Base-by-base conservation (phyloP, 2,888 invertebrate species). In the Ophion ventricosus region DNA sequence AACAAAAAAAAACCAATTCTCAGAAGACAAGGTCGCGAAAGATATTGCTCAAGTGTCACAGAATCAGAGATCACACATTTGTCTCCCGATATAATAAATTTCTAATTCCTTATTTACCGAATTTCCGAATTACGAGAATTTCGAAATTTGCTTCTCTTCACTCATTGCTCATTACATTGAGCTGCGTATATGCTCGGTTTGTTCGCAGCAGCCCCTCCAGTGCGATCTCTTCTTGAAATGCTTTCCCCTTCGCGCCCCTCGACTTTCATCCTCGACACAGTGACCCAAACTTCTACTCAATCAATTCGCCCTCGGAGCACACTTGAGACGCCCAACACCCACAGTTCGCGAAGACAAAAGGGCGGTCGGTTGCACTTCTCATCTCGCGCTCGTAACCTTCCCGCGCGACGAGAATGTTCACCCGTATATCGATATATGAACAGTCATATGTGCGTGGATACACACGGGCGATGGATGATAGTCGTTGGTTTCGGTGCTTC, bases 251-350 rank as follows among this genome's bases (percentile, higher is more conserved):
- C 20, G 17, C 29, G n/a, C 35, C n/a, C 35, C 35, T 23, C 35
- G 23, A 23, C 57, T 26, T 63, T 20, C 11, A 59, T 49, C 77
- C 80, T 69, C 72, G 73, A 83, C 80, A 83, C 63, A 80, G 76
- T 83, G 80, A 83, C 80, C 83, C 72, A 63, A 76, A 80, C 75
- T 76, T 80, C 70, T 76, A 56, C 70, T 80, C 57, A 66, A 66
- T 80, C 70, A 72, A 35, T 74, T 78, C 69, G 17, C 72, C 64
- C 70, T 49, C 43, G 49, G 26, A 64, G 40, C 14, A 25, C 76
- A 40, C 57, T 64, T n/a, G 25, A 67, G 40, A 66, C 40, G 8
- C 64, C 17, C 56, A 64, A 54, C 64, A 56, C 35, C 17, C 56
- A 17, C 23, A n/a, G n/a, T 61, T 73, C 56, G 57, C 23, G 17